These are phyloP conservation scores for Gastracanthus pulcherrimus DNA, from an alignment of 2,888 invertebrate genomes.

Conservation along the genomic window DNA sequence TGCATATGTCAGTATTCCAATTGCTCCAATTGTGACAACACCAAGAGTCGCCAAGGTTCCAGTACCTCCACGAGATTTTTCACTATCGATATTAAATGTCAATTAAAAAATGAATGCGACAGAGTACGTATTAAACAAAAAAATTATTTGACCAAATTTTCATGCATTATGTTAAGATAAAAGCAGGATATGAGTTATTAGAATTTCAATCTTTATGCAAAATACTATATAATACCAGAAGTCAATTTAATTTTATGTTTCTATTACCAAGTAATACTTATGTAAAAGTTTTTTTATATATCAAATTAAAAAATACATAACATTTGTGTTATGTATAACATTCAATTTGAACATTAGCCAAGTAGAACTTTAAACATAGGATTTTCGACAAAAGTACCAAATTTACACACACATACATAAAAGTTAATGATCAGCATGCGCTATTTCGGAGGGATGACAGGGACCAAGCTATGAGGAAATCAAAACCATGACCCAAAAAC, in stretches of 20 bases:
- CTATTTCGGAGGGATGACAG: neutral
- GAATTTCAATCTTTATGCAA: neutral
- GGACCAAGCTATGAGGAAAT: neutral
- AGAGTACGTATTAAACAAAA: neutral
- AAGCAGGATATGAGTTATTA: neutral
- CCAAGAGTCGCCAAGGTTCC: constrained; percentile 75
- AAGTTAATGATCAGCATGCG: neutral
- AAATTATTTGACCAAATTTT: neutral
- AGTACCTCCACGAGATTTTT: constrained; percentile 62
- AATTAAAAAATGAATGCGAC: too few species aligned
- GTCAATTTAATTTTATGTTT: neutral
- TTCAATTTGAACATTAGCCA: neutral
- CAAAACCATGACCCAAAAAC: constrained; percentile 14
- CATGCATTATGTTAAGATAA: neutral
- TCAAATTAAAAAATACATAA: neutral
- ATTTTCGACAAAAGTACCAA: neutral
- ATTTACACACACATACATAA: neutral
- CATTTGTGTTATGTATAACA: neutral
- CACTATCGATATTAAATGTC: constrained; percentile 53
- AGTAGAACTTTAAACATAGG: neutral
- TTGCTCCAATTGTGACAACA: constrained; percentile 77
- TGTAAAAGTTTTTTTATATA: neutral
- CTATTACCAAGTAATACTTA: neutral
- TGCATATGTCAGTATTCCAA: constrained; percentile 80
- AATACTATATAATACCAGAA: neutral